These are phyloP conservation scores for Cavia porcellus DNA, from an alignment of 2,113 vertebrate species.

Conservation along the genomic window DNA sequence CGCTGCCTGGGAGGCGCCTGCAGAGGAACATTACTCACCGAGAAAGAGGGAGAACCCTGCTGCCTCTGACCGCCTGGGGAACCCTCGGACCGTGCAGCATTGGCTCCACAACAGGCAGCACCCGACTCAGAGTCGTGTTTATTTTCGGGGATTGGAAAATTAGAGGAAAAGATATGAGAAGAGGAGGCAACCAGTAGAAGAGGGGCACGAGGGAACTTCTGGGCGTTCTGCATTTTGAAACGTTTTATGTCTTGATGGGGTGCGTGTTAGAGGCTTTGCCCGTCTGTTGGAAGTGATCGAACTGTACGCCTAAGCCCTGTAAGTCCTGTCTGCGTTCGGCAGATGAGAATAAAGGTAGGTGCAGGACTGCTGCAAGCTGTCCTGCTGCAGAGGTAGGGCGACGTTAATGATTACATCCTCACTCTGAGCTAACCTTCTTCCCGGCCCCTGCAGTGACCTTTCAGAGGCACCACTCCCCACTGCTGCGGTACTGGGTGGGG, in stretches of 20 bases:
- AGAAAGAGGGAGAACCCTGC: not conserved
- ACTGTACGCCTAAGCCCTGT: not conserved
- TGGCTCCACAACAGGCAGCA: not conserved
- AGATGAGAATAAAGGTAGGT: not conserved
- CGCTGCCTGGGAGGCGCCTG: not conserved
- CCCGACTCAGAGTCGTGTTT: not conserved
- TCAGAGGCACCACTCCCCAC: not conserved
- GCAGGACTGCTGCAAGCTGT: not conserved
- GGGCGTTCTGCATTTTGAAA: not conserved
- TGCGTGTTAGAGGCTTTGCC: not conserved
- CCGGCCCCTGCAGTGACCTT: no score
- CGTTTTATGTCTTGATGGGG: not conserved
- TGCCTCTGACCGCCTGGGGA: not conserved
- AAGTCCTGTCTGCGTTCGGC: not conserved
- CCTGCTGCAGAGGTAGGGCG: not conserved
- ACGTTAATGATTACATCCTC: not conserved
- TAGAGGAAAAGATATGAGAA: fast-evolving
- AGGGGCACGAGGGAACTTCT: not conserved
- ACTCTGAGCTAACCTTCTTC: not conserved
- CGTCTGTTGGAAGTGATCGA: not conserved
- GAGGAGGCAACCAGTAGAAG: not conserved
- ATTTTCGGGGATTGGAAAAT: not conserved
- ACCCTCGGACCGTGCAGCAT: not conserved
- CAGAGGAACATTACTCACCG: not conserved
- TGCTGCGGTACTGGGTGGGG: not conserved